phyloP scores from a whole-genome alignment of 2,888 invertebrate genomes.

The Leuctra nigra region DNA sequence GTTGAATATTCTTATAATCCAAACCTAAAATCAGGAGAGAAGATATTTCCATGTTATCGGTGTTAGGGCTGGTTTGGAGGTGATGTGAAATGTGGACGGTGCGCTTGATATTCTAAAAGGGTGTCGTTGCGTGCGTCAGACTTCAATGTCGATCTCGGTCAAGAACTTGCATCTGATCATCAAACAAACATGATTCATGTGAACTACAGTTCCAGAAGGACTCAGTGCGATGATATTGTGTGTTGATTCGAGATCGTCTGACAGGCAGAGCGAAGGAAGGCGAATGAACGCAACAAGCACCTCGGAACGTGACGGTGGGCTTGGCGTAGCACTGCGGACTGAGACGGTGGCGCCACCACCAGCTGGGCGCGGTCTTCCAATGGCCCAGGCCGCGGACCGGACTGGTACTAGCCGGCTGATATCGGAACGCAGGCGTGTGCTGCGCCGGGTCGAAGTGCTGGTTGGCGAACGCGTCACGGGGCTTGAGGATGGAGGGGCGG shows the following conservation, averaged over 20 bases:
- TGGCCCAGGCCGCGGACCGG: slow-evolving; percentile 29
- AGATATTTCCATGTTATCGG: no score
- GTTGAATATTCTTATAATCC: no score
- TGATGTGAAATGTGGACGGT: no score
- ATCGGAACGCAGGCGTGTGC: slow-evolving; percentile 68
- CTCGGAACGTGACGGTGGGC: slow-evolving; percentile 68
- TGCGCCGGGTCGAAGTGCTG: slow-evolving; percentile 67
- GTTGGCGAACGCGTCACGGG: slow-evolving; percentile 50
- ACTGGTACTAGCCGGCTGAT: slow-evolving; percentile 52
- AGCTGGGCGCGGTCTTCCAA: slow-evolving; percentile 39
- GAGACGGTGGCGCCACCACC: slow-evolving; percentile 44
- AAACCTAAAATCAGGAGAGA: no score
- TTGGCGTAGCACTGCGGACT: slow-evolving; percentile 46
- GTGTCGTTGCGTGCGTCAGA: no score
- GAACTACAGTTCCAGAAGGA: neutral
- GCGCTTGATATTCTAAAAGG: no score
- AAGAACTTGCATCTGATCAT: neutral
- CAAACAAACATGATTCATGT: neutral
- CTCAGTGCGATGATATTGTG: no score
- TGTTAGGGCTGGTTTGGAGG: no score
- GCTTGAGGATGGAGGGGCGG: slow-evolving; percentile 20
- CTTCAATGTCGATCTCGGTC: no score
- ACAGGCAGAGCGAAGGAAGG: no score
- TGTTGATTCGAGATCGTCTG: neutral
- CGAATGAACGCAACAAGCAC: slow-evolving; percentile 38